Evolutionary conservation across 2,797 vertebrate genomes (phyloP), one percentile per base, ranked within the genome.

Genomic region (Cyclura pinguis): DNA sequence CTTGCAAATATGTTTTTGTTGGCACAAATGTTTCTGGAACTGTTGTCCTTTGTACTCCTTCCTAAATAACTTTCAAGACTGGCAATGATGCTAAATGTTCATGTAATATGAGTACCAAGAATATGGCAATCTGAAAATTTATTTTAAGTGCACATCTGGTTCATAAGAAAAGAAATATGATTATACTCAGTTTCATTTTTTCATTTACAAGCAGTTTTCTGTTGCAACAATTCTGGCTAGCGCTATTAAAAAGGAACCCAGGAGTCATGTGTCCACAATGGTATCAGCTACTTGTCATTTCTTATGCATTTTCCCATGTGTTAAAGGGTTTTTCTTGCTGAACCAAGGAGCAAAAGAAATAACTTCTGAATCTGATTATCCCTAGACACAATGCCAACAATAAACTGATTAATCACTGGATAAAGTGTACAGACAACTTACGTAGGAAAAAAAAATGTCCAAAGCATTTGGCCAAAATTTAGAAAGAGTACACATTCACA

Each of bases 1-100:
- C 95, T 88, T 91, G 86, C 90, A 95, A 91, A 94, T 91, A 67
- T 95, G 89, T 13, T 84, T 94, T 94, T 93, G 64, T 94, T 90
- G 84, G 92, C 87, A 95, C 50, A 85, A 93, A 88, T 76, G 69
- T 90, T 92, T 2, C 38, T 72, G 85, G 89, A 94, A 94, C 62
- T 94, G 77, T 88, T 94, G 52, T 94, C 88, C 94, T 90, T 76
- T 93, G 94, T 91, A 84, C 62, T 91, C 73, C 67, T 72, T 92
- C 89, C 87, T 78, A 80, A 86, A 82, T 87, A 38, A 86, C 32
- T 55, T 91, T 93, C 76, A 92, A 76, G 35, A 89, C 84, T 42
- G 50, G 62, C 86, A 72, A 84, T 72, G 27, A 84, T 91, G 90
- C 90, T 88, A 72, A 91, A 91, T 91, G 90, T 91, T 91, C 90